Evolutionary conservation across 2,888 invertebrate genomes (phyloP).

Genomic region (Macaria notata): DNA sequence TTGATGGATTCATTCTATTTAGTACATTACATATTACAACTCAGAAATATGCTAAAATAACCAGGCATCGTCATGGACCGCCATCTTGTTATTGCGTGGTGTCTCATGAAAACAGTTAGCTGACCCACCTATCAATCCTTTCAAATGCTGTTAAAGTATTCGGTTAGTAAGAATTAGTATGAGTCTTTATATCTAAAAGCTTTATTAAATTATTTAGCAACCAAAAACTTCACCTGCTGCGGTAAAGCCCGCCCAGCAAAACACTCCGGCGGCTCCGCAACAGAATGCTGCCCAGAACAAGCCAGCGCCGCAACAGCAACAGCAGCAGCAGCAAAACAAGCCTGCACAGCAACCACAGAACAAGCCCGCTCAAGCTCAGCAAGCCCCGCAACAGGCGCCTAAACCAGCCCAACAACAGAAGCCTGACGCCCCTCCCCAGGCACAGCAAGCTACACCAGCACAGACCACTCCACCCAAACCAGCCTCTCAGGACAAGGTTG

Average conservation of each 20-base stretch:
- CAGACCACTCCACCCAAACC: constrained; percentile 43
- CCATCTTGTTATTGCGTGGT: constrained; percentile 38
- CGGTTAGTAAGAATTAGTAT: too few species aligned
- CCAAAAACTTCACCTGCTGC: constrained; percentile 29
- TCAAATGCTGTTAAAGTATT: too few species aligned
- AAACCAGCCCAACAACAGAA: constrained; percentile 33
- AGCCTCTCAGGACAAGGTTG: constrained; percentile 57
- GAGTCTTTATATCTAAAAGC: too few species aligned
- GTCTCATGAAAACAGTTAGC: constrained; percentile 10
- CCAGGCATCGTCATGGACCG: constrained; percentile 15
- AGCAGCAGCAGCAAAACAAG: constrained; percentile 31
- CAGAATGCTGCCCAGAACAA: constrained; percentile 35
- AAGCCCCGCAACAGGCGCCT: constrained; percentile 36
- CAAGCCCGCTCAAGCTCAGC: constrained; percentile 32
- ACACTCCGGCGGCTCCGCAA: constrained; percentile 14
- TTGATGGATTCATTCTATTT: too few species aligned
- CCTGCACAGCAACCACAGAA: constrained; percentile 32
- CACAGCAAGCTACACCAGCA: constrained; percentile 34
- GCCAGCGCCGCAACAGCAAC: constrained; percentile 36
- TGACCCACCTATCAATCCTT: constrained; percentile 7
- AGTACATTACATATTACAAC: too few species aligned
- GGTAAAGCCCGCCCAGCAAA: constrained; percentile 35
- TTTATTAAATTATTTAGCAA: constrained; percentile 22
- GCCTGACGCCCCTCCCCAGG: constrained; percentile 12
- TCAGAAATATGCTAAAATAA: too few species aligned